Evolutionary conservation across 2,888 invertebrate species (phyloP), one percentile per base, ranked within the genome.

Genomic region (Pecten maximus): DNA sequence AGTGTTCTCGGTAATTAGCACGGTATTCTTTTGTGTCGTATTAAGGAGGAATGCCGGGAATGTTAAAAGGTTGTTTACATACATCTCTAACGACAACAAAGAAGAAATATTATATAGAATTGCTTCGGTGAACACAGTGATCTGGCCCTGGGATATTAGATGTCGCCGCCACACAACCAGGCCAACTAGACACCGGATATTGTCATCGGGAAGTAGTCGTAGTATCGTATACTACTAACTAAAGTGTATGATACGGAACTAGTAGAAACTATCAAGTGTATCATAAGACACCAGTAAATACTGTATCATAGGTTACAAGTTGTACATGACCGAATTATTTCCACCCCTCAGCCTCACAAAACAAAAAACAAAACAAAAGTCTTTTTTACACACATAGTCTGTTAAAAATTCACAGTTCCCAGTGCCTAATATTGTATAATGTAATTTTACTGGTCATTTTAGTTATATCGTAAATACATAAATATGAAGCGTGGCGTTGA

Each of bases 61-160:
- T 74, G 74, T 74, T 74, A 28, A 74, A 74, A 74, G 74, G 35
- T 74, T 74, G 74, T 74, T 74, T 74, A 28, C n/a, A n/a, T 74
- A 74, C 74, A 35, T 74, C 28, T 74, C 74, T 35, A 28, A 35
- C 15, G 35, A 74, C 74, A 74, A 74, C 74, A 74, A 28, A 74
- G 35, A 8, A 74, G 74, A 35, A 74, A 74, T 74, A 74, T 74
- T 74, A 74, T 74, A 74, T 28, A 74, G 28, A 28, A 35, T 35
- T 28, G 74, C 74, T 74, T 74, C 35, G 35, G 35, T 74, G 35
- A 1, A 35, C 74, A 74, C 35, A 74, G 35, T 35, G 8, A 74
- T 23, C 35, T 28, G 35, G 35, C 74, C 74, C 74, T 12, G 35
- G 74, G 74, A 28, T 35, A 74, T 35, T 6, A 23, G 74, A 35